A percentile compares a stretch with the other conserved stretches of the same genome.
These are phyloP conservation scores for Blomia tropicalis DNA, from an alignment of 2,888 invertebrate genomes.

Conservation along the genomic window DNA sequence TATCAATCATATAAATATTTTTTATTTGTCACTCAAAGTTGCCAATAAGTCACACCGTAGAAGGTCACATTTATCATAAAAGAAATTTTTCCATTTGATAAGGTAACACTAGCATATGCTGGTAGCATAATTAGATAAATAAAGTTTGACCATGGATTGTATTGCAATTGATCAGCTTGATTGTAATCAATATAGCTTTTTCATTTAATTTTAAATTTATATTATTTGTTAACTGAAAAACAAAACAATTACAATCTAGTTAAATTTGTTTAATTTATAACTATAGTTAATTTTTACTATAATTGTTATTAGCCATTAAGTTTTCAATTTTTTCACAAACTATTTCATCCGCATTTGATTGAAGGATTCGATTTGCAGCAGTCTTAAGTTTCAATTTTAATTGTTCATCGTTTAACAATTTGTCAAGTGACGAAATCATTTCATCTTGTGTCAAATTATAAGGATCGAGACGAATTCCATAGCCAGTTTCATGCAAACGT, in stretches of 20 bases:
- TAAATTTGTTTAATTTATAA: background rate
- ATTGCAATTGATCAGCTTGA: too few species aligned
- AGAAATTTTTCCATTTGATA: too few species aligned
- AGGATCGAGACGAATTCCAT: background rate
- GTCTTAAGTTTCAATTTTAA: background rate
- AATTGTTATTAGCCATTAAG: background rate
- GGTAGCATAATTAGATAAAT: too few species aligned
- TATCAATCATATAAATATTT: too few species aligned
- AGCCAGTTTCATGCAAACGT: conserved; percentile 13
- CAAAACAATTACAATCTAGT: background rate
- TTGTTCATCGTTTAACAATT: background rate
- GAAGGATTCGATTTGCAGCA: background rate
- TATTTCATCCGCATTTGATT: background rate
- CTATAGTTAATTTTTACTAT: background rate
- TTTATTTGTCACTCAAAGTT: too few species aligned
- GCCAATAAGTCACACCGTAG: too few species aligned
- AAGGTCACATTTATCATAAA: too few species aligned
- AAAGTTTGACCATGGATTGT: too few species aligned
- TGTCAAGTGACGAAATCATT: background rate
- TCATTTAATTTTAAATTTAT: too few species aligned
- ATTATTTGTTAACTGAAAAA: too few species aligned
- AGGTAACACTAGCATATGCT: too few species aligned
- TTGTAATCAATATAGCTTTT: too few species aligned
- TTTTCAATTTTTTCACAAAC: background rate
- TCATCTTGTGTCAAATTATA: background rate